Evolutionary conservation across 53 echinoderm and acorn worm species (phyloP).

Genomic region (Apostichopus leukothele): DNA sequence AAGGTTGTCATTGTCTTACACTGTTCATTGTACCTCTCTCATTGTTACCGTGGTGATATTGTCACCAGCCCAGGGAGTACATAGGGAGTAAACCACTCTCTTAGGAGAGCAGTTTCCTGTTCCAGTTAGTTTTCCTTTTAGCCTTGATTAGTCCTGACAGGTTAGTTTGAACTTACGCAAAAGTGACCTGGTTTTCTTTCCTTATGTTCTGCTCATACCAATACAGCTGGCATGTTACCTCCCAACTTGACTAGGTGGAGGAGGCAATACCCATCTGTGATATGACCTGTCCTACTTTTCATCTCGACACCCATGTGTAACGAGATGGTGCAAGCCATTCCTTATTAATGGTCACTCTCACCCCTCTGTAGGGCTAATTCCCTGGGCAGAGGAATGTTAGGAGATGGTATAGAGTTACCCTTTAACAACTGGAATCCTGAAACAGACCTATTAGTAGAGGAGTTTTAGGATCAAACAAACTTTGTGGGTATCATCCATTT

Average conservation of each 20-base stretch:
- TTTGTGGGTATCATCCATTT: not conserved
- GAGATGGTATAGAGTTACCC: constrained; percentile 1
- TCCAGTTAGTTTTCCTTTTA: not conserved
- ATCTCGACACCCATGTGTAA: not conserved
- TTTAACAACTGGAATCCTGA: not conserved
- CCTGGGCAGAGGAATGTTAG: constrained; percentile 10
- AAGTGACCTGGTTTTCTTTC: constrained; percentile 29
- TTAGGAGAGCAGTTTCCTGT: not conserved
- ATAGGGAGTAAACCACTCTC: not conserved
- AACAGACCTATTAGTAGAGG: not conserved
- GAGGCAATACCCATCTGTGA: not conserved
- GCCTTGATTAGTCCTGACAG: not conserved
- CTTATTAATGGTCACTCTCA: constrained; percentile 8
- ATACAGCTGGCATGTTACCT: constrained; percentile 27
- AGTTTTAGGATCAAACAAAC: not conserved
- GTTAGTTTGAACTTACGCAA: constrained; percentile 5
- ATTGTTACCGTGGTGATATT: not conserved
- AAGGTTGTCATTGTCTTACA: no score
- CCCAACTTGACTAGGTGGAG: constrained; percentile 8
- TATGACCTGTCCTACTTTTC: constrained; percentile 33
- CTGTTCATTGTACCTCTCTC: not conserved
- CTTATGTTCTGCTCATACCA: not conserved
- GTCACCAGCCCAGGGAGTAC: not conserved
- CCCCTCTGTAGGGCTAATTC: not conserved
- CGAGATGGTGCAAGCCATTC: not conserved